A percentile compares a stretch with the other conserved stretches of the same genome.
These are phyloP conservation scores for Paragorgia papillata DNA, from an alignment of 92 coral and sea anemone genomes.

Conservation along the genomic window DNA sequence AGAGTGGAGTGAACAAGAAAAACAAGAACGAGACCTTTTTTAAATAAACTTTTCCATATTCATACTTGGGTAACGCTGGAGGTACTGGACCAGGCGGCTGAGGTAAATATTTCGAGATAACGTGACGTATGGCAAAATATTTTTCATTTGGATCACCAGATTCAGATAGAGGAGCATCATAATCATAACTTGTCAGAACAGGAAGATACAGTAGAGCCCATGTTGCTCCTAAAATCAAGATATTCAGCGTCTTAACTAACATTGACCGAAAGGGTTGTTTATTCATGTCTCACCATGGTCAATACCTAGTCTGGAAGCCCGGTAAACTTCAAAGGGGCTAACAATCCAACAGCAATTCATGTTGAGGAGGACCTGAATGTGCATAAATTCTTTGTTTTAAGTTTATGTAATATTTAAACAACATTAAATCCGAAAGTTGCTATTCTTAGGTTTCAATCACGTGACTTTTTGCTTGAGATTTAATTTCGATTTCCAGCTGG, in stretches of 20 bases:
- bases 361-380: no score
- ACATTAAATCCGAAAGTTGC: no score
- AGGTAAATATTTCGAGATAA: slow-evolving; percentile 64
- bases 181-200: slow-evolving; percentile 83
- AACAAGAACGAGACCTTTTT: slow-evolving; percentile 68
- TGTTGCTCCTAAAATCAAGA: slow-evolving; percentile 19
- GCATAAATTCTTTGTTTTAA: no score
- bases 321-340: no score
- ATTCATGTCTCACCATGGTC: no score
- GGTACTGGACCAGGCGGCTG: slow-evolving; percentile 77
- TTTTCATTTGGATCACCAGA: slow-evolving; percentile 85
- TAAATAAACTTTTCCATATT: slow-evolving; percentile 82
- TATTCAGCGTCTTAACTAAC: neutral
- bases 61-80: slow-evolving; percentile 84
- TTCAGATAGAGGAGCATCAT: slow-evolving; percentile 90
- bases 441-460: no score
- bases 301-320: no score
- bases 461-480: no score
- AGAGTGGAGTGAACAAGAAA: no score
- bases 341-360: no score
- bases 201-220: slow-evolving; percentile 57
- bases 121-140: slow-evolving; percentile 65
- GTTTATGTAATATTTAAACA: no score
- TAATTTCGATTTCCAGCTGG: no score
- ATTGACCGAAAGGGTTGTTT: neutral